phyloP scores from a whole-genome alignment of 1,140 invertebrate genomes.

The Aphelinus atriplicis region DNA sequence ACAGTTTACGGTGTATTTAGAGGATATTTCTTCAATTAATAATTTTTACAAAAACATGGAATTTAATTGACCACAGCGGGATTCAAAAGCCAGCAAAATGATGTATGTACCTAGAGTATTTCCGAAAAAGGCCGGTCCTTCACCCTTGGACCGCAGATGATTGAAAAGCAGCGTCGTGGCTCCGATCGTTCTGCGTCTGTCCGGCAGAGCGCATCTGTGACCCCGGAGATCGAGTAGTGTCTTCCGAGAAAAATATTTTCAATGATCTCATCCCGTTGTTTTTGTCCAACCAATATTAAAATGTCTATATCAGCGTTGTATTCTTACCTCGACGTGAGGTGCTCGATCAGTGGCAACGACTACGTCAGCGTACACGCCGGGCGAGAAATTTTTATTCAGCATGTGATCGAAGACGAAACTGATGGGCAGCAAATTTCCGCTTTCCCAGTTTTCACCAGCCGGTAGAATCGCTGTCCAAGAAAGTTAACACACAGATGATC shows the following conservation, averaged over 20 bases:
- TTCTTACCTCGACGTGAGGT: constrained; percentile 47
- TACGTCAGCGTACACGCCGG: constrained; percentile 67
- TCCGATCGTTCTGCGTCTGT: constrained; percentile 42
- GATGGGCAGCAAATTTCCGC: constrained; percentile 62
- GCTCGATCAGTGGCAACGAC: constrained; percentile 63
- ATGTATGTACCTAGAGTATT: constrained; percentile 60
- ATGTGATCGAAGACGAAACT: constrained; percentile 65
- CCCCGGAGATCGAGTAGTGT: constrained; percentile 65
- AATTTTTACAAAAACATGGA: too few species aligned
- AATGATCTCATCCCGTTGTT: background rate
- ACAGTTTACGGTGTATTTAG: background rate
- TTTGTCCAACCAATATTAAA: background rate
- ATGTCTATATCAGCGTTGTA: too few species aligned
- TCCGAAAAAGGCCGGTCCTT: constrained; percentile 67
- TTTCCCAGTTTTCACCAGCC: constrained; percentile 54
- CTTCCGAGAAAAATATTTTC: constrained; percentile 49
- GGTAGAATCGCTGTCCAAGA: constrained; percentile 65
- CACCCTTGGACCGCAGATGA: constrained; percentile 61
- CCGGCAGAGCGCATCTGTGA: constrained; percentile 59
- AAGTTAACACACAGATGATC: too few species aligned
- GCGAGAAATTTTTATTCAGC: constrained; percentile 51
- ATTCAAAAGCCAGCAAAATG: background rate
- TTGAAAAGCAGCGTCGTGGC: constrained; percentile 54
- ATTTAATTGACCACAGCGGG: background rate
- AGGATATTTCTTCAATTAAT: too few species aligned